A percentile compares a stretch with the other conserved stretches of the same genome.
Evolutionary conservation across 2,888 invertebrate genomes (phyloP).

Genomic region (Glyphotaelius pellucidus): DNA sequence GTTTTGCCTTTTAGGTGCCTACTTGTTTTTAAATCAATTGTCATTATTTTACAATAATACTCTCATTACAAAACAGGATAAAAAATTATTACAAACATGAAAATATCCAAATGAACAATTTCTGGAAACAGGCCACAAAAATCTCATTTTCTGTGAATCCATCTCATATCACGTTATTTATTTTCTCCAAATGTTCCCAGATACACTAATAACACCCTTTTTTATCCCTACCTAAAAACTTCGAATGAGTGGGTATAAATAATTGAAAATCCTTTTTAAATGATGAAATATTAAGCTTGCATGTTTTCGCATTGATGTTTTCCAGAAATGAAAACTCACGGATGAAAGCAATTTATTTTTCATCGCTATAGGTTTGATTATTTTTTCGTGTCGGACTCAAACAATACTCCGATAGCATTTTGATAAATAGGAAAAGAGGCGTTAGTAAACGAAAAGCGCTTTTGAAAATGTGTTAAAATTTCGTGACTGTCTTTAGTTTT

Average conservation of each 20-base stretch:
- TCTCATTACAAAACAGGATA: not conserved
- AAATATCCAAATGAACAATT: not conserved
- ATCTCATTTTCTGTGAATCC: too few relatives aligned
- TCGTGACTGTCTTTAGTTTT: not conserved
- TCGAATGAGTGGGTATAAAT: not conserved
- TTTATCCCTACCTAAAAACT: not conserved
- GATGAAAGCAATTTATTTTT: conserved; percentile 21
- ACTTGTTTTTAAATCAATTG: not conserved
- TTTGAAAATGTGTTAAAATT: not conserved
- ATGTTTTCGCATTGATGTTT: not conserved
- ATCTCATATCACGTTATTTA: too few relatives aligned
- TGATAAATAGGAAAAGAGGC: conserved; percentile 4
- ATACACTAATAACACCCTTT: too few relatives aligned
- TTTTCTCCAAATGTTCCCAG: too few relatives aligned
- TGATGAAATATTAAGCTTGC: not conserved
- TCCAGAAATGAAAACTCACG: conserved; percentile 6
- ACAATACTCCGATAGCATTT: conserved; percentile 17
- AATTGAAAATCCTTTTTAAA: not conserved
- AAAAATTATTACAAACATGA: not conserved
- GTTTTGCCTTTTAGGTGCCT: not conserved
- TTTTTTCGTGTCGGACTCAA: conserved; percentile 29
- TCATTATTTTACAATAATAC: not conserved
- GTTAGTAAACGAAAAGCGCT: not conserved
- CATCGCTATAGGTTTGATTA: conserved; percentile 21
- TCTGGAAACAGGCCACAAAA: not conserved